A percentile compares a stretch with the other conserved stretches of the same genome.
Conservation (phyloP, 1,140 invertebrate species). For the Tetramorium simillimum region DNA sequence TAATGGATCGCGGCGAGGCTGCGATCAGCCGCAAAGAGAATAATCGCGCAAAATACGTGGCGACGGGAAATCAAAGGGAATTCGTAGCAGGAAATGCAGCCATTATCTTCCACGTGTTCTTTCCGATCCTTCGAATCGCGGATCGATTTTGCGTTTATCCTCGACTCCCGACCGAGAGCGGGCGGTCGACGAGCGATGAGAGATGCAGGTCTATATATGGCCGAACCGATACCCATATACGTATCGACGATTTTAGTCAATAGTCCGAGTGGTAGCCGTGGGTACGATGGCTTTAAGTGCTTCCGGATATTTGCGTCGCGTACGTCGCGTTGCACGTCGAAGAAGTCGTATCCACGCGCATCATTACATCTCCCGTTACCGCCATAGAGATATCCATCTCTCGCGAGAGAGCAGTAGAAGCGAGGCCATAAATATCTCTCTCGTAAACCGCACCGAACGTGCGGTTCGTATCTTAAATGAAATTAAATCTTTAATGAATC, state of each 20-base stretch:
- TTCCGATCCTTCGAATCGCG: slow-evolving; percentile 53
- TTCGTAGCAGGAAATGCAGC: slow-evolving; percentile 44
- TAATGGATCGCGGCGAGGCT: slow-evolving; percentile 30
- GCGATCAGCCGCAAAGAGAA: slow-evolving; percentile 59
- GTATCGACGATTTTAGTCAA: slow-evolving; percentile 40
- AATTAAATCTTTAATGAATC: slow-evolving; percentile 59
- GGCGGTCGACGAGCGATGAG: background rate
- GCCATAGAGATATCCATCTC: slow-evolving; percentile 5
- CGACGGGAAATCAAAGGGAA: slow-evolving; percentile 67
- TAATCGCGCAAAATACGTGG: slow-evolving; percentile 55
- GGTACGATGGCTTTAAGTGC: slow-evolving; percentile 33
- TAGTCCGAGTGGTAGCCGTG: background rate
- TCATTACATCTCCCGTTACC: slow-evolving; percentile 38
- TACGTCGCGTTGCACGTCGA: slow-evolving; percentile 3
- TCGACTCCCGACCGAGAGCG: background rate
- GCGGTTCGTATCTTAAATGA: slow-evolving; percentile 14
- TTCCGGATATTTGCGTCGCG: slow-evolving; percentile 48
- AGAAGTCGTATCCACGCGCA: slow-evolving; percentile 28
- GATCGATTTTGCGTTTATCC: slow-evolving; percentile 55
- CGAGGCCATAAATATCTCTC: slow-evolving; percentile 45
- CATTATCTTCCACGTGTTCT: slow-evolving; percentile 58
- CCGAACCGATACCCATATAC: background rate
- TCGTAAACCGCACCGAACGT: slow-evolving; percentile 35
- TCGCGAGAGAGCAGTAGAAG: background rate
- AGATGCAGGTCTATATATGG: background rate